phyloP scores from a whole-genome alignment of 2,888 invertebrate species.

The Ochropacha duplaris region DNA sequence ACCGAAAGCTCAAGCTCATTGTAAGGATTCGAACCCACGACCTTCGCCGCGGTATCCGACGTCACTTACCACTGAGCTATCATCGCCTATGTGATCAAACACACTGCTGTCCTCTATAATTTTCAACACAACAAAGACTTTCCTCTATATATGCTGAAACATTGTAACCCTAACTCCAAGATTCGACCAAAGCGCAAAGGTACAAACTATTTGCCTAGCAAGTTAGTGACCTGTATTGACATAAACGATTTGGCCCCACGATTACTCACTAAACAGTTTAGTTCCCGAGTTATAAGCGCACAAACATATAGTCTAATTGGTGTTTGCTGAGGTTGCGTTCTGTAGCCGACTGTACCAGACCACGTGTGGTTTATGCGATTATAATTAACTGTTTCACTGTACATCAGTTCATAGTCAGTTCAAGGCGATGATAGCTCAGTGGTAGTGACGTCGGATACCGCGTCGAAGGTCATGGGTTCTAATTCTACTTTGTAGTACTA shows the following conservation, averaged over 20 bases:
- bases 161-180: conserved; percentile 42
- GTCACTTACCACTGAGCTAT: too few relatives aligned
- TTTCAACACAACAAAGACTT: neutral
- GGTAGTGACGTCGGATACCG: too few relatives aligned
- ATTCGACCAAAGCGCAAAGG: conserved; percentile 44
- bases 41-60: too few relatives aligned
- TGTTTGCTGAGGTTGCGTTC: conserved; percentile 52
- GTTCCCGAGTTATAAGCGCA: conserved; percentile 60
- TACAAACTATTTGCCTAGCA: conserved; percentile 49
- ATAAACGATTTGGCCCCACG: conserved; percentile 51
- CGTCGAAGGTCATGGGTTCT: too few relatives aligned
- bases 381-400: neutral
- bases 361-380: neutral
- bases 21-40: too few relatives aligned
- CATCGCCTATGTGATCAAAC: too few relatives aligned
- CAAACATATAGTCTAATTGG: conserved; percentile 61
- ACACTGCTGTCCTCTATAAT: too few relatives aligned
- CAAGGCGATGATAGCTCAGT: too few relatives aligned
- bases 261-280: conserved; percentile 44
- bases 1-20: too few relatives aligned
- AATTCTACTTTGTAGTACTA: too few relatives aligned
- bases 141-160: conserved; percentile 19
- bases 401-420: too few relatives aligned
- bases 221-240: conserved; percentile 76
- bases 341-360: conserved; percentile 9